Base-by-base conservation (phyloP, 2,888 invertebrate genomes). In the Zootermopsis nevadensis region DNA sequence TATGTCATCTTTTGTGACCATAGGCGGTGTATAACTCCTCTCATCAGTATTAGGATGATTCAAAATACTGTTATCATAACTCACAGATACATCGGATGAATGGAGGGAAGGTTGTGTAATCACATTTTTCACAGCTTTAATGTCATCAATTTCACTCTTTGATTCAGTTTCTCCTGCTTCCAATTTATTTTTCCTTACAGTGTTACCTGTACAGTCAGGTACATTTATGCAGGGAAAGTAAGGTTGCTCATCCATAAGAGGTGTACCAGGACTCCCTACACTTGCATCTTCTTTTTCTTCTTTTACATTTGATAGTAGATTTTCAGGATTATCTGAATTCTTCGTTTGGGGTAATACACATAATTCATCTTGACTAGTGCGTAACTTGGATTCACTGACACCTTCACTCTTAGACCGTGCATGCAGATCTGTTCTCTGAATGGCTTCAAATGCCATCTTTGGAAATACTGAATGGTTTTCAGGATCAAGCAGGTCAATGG, bases 171-270 rank as follows among this genome's bases (percentile, higher is more conserved):
- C 72, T 30, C 33, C 33, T 27, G 8, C 30, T 76, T 76, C 76
- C 19, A 33, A 8, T 33, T 60, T 82, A 38, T 24, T 30, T 74
- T 76, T 82, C 35, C 27, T 55, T 81, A 22, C 15, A 48, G 33
- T 15, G 55, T 55, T n/a, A 72, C 72, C 80, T 30, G 69, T 35
- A 42, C 42, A 48, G n/a, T 81, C 84, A 80, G 83, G 72, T 31
- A 82, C 80, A 35, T 42, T 80, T 35, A 84, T 69, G 48, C 74
- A 83, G 7, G 84, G 83, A n/a, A 85, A 85, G 60, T 84, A 84
- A 8, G 83, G 84, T 33, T 80, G 84, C 66, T 86, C 86, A 33
- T 86, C 85, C 82, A 84, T 77, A 31, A 86, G 69, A 24, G 86
- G 85, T 42, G 85, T 86, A 31, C 84, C 85, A 24, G 85, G 85